Conservation (phyloP, 2,888 invertebrate species). For the Oscheius myriophilus region DNA sequence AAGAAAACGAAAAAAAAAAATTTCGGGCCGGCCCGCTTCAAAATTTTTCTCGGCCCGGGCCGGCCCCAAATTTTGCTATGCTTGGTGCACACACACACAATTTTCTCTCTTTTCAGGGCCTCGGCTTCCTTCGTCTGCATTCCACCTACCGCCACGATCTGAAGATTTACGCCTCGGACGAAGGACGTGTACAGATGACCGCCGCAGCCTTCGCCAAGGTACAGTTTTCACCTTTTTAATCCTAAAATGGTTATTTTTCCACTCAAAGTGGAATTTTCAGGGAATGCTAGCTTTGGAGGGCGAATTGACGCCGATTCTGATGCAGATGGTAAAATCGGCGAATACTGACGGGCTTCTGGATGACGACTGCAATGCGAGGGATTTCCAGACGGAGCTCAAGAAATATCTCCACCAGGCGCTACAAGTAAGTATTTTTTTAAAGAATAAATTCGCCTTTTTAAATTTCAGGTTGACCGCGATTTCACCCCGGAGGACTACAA, state of each 20-base stretch:
- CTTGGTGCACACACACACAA: too few relatives aligned
- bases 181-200: constrained; percentile 99
- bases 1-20: too few relatives aligned
- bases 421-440: constrained; percentile 48
- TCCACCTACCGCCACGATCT: constrained; percentile 85
- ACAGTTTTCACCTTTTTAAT: background rate
- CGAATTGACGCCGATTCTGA: constrained; percentile 95
- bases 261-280: constrained; percentile 62
- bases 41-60: too few relatives aligned
- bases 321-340: constrained; percentile 86
- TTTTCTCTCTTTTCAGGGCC: constrained; percentile 79
- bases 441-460: too few relatives aligned
- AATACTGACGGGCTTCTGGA: constrained; percentile 91
- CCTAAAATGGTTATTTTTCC: background rate
- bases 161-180: constrained; percentile 95
- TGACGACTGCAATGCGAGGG: constrained; percentile 86
- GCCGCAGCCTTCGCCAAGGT: constrained; percentile 97
- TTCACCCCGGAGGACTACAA: constrained; percentile 76
- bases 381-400: constrained; percentile 68
- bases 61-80: too few relatives aligned
- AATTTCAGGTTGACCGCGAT: constrained; percentile 61
- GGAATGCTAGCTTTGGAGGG: constrained; percentile 96
- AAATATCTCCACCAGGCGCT: constrained; percentile 67
- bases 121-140: constrained; percentile 91
- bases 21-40: too few relatives aligned